Evolutionary conservation across 2,797 vertebrate species (phyloP), one percentile per base, ranked within the genome.

Genomic region (Gadopsis marmoratus): DNA sequence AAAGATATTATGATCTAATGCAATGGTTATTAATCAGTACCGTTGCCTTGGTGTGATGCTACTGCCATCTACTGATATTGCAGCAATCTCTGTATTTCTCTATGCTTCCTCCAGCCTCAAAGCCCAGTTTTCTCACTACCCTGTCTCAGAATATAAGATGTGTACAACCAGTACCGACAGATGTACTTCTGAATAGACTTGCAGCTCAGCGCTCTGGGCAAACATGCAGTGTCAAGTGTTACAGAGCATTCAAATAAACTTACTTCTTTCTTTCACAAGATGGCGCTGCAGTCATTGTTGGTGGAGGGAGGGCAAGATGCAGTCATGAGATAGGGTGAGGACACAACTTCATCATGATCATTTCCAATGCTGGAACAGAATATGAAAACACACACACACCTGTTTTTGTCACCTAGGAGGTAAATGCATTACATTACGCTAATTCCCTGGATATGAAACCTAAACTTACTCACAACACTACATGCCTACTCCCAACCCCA

Each of bases 11-110:
- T 62, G 62, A 74, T 86, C 65, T 45, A 67, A 68, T 63, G 70
- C 67, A 80, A 61, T 74, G 71, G 66, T 47, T 26, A 76, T 69
- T 75, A 72, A 84, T 67, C 71, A 55, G 60, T 43, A 14, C n/a
- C 37, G 79, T 35, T 54, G 55, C 56, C 71, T 35, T 50, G 58
- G 70, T 89, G 91, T 88, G 86, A 82, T 91, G 79, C 92, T 94
- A 92, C 92, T 94, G 93, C 92, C 94, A 88, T 86, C 94, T 95
- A 78, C 81, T 90, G 93, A 82, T 72, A 4, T 68, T 50, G 58
- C 65, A 67, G 54, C 4, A 4, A 67, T 66, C 37, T 66, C 26
- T 53, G 21, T 21, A 39, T 58, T n/a, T 56, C 41, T 26, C 21
- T 43, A 13, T 37, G n/a, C 47, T 13, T 14, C 19, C 37, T 21